Evolutionary conservation across 2,113 vertebrate species (phyloP).

Genomic region (Ctenodactylus gundi): DNA sequence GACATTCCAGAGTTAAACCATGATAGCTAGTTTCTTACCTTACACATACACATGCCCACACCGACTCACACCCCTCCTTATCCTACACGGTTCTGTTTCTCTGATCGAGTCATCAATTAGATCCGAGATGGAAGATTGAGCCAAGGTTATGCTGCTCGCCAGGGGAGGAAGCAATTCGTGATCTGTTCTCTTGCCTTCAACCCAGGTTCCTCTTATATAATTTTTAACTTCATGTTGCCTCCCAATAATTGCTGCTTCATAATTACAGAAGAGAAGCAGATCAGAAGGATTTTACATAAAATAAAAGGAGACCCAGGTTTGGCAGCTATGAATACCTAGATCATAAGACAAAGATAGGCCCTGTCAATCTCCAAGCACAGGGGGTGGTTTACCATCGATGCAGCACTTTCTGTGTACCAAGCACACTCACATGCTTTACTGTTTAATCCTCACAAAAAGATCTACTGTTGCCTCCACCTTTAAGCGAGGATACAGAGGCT

Average conservation of each 20-base stretch:
- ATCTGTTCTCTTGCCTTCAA: neutral
- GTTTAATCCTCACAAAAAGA: neutral
- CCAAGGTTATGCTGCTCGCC: neutral
- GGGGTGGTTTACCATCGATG: rapidly evolving
- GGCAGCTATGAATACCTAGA: neutral
- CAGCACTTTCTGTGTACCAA: rapidly evolving
- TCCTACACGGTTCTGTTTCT: neutral
- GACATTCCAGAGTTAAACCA: too few species aligned
- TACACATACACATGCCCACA: neutral
- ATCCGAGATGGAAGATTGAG: neutral
- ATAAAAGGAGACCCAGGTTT: neutral
- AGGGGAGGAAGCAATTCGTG: neutral
- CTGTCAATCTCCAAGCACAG: neutral
- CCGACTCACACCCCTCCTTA: neutral
- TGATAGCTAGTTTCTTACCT: neutral
- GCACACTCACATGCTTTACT: rapidly evolving
- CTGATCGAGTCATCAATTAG: neutral
- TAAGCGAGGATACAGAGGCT: neutral
- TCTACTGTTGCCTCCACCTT: neutral
- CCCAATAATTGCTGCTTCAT: neutral
- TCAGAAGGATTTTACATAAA: neutral
- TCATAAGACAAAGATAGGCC: neutral
- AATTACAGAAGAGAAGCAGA: neutral
- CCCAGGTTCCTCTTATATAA: neutral
- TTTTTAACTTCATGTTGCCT: neutral